phyloP scores from a whole-genome alignment of 92 coral and sea anemone species.

The Epizoanthus ramosus region DNA sequence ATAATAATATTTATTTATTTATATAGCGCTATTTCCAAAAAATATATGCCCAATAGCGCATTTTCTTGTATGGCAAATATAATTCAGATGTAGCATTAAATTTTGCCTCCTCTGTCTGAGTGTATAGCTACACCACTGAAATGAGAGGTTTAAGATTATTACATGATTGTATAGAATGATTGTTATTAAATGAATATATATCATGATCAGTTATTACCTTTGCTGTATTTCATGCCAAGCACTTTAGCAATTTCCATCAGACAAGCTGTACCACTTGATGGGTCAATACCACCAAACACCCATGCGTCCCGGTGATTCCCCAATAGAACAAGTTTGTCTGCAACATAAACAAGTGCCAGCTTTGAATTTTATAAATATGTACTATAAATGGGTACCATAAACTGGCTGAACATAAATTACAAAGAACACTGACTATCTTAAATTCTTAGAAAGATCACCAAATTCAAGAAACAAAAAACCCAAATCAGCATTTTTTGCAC shows the following conservation, averaged over 20 bases:
- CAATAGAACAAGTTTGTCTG: conserved; percentile 82
- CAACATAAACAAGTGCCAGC: not conserved
- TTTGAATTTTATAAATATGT: not conserved
- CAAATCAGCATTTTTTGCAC: too few species aligned
- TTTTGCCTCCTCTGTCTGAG: too few species aligned
- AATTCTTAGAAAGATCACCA: too few species aligned
- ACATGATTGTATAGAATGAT: not conserved
- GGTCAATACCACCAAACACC: conserved; percentile 98
- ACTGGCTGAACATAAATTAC: not conserved
- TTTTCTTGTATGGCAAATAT: too few species aligned
- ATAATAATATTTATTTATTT: too few species aligned
- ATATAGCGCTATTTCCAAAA: too few species aligned
- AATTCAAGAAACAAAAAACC: too few species aligned
- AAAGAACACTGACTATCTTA: too few species aligned
- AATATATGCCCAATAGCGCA: too few species aligned
- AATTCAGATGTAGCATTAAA: too few species aligned
- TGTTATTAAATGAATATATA: not conserved
- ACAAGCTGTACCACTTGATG: conserved; percentile 95
- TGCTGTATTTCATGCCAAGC: conserved; percentile 66
- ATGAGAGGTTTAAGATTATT: too few species aligned
- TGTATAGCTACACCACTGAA: too few species aligned
- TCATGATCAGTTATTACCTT: conserved; percentile 61
- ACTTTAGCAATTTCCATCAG: conserved; percentile 89
- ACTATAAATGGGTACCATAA: not conserved
- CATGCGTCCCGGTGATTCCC: conserved; percentile 99